Evolutionary conservation across 2,113 vertebrate genomes (phyloP).

Genomic region (Muntiacus muntjak): DNA sequence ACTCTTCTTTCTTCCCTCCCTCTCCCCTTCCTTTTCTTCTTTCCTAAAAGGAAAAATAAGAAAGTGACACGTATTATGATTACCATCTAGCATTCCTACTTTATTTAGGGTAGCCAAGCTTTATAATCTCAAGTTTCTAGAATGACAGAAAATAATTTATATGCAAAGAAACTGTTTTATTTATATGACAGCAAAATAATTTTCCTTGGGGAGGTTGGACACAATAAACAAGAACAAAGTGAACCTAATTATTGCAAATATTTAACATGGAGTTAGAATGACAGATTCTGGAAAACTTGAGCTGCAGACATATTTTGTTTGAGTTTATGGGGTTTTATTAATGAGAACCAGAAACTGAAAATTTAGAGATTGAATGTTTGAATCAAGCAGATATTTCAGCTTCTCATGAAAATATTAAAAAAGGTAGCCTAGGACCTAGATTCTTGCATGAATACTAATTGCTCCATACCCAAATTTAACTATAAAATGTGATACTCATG

Average conservation of each 20-base stretch:
- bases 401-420: neutral
- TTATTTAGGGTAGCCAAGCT: neutral
- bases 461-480: neutral
- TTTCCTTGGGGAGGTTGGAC: neutral
- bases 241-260: neutral
- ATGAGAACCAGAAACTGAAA: neutral
- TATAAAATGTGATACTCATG: neutral
- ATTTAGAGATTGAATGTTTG: neutral
- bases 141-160: neutral
- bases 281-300: neutral
- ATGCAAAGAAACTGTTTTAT: neutral
- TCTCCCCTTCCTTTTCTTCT: rapidly evolving
- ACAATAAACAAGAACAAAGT: neutral
- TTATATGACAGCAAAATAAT: neutral
- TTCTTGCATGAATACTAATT: neutral
- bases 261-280: neutral
- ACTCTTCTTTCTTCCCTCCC: neutral
- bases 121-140: neutral
- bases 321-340: neutral
- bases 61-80: neutral
- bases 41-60: neutral
- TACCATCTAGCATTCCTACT: neutral
- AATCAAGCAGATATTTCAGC: neutral
- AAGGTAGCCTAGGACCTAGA: neutral
- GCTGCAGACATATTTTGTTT: neutral